These are phyloP conservation scores for Crocodylus rhombifer DNA, from an alignment of 2,797 vertebrate species.

Conservation along the genomic window DNA sequence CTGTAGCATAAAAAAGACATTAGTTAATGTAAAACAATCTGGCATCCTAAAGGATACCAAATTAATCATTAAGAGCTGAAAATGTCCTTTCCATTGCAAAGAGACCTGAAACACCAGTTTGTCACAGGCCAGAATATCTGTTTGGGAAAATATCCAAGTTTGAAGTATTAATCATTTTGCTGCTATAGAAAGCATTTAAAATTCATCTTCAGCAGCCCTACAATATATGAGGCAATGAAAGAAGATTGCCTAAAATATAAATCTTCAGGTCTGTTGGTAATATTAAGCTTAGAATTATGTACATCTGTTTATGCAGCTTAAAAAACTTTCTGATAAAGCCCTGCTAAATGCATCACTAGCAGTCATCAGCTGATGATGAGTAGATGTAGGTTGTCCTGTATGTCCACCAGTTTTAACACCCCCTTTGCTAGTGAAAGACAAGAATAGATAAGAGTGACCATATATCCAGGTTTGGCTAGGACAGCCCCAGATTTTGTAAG, in stretches of 20 bases:
- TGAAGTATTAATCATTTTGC: conserved; percentile 58
- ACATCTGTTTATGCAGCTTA: conserved; percentile 61
- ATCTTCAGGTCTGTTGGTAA: conserved; percentile 61
- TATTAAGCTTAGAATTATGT: conserved; percentile 61
- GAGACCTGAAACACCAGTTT: neutral
- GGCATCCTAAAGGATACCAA: conserved; percentile 2
- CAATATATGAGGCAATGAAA: conserved; percentile 69
- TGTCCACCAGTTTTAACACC: conserved; percentile 9
- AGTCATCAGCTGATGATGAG: conserved; percentile 37
- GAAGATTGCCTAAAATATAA: conserved; percentile 61
- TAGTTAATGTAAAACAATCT: conserved; percentile 23
- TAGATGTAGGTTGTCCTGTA: conserved; percentile 10
- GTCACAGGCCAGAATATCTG: conserved; percentile 21
- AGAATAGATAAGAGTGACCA: conserved; percentile 1
- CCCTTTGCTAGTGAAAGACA: conserved; percentile 7
- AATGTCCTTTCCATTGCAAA: neutral
- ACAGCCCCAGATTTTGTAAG: too few relatives aligned
- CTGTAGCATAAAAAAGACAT: neutral
- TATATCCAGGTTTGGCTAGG: neutral
- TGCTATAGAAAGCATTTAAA: conserved; percentile 53
- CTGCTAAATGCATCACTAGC: conserved; percentile 10
- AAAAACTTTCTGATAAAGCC: conserved; percentile 51
- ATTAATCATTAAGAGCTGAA: conserved; percentile 23
- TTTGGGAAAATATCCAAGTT: conserved; percentile 35
- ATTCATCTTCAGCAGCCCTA: conserved; percentile 50